phyloP scores from a whole-genome alignment of 53 echinoderm and acorn worm species.

The Stichopus horrens region DNA sequence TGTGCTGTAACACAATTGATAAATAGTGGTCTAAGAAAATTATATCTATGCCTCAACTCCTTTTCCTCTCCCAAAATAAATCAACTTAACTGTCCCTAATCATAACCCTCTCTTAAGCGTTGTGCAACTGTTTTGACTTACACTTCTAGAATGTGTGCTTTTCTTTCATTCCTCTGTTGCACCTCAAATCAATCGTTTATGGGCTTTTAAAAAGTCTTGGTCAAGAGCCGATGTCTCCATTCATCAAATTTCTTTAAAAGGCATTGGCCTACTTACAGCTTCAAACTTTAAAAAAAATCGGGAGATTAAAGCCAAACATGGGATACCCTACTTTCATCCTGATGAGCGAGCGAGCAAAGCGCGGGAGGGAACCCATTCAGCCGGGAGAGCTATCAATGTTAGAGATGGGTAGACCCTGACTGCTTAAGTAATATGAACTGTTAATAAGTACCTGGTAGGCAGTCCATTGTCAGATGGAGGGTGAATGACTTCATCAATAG shows the following conservation, averaged over 20 bases:
- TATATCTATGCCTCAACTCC: no score
- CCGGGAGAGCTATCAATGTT: background rate
- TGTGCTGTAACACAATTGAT: no score
- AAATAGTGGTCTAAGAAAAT: no score
- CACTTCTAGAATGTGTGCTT: no score
- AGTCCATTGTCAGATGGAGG: background rate
- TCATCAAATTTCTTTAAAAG: background rate
- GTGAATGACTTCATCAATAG: conserved; percentile 30
- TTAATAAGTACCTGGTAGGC: background rate
- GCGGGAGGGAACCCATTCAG: no score
- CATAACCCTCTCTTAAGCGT: no score
- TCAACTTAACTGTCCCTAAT: no score
- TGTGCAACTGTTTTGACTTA: no score
- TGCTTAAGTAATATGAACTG: background rate
- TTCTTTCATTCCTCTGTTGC: background rate
- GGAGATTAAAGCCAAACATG: background rate
- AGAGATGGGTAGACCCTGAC: background rate
- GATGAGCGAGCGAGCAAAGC: no score
- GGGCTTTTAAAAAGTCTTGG: background rate
- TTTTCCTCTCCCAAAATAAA: no score
- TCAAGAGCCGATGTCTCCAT: background rate
- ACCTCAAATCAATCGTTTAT: background rate
- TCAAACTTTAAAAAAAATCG: background rate
- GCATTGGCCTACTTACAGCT: background rate
- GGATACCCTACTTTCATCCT: background rate